Evolutionary conservation across 2,888 invertebrate species (phyloP).

Genomic region (Drosophila flavopinicola): DNA sequence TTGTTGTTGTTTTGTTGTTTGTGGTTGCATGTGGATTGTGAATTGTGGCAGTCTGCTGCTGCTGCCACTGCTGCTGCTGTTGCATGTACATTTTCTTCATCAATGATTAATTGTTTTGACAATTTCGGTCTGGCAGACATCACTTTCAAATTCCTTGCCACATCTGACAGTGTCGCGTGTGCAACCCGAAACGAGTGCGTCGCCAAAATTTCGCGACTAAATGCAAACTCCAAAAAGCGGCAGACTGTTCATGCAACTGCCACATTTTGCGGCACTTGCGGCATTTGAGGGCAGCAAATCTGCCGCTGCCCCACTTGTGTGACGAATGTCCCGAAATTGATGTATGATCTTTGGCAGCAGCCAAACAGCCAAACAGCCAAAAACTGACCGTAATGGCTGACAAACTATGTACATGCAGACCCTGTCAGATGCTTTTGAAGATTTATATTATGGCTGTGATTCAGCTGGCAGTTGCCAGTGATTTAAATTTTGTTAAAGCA

Average conservation of each 20-base stretch:
- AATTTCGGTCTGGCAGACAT: slow-evolving; percentile 62
- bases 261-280: slow-evolving; percentile 18
- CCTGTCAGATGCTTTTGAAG: slow-evolving; percentile 53
- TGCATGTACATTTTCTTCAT: slow-evolving; percentile 74
- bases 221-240: slow-evolving; percentile 31
- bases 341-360: slow-evolving; percentile 67
- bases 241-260: slow-evolving; percentile 32
- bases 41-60: slow-evolving; percentile 10
- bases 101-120: slow-evolving; percentile 81
- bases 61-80: slow-evolving; percentile 25
- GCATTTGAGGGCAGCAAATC: slow-evolving; percentile 27
- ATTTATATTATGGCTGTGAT: slow-evolving; percentile 49
- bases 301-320: slow-evolving; percentile 33
- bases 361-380: slow-evolving; percentile 27
- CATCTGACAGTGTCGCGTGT: slow-evolving; percentile 28
- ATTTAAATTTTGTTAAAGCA: too few species aligned
- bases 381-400: too few species aligned
- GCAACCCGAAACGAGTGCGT: slow-evolving; percentile 44
- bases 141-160: slow-evolving; percentile 55
- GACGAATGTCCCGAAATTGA: slow-evolving; percentile 75
- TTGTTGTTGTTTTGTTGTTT: slow-evolving; percentile 3
- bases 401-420: slow-evolving; percentile 34
- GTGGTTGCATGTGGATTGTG: slow-evolving; percentile 1
- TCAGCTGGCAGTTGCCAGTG: slow-evolving; percentile 1
- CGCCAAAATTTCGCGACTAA: slow-evolving; percentile 37